Evolutionary conservation across 2,888 invertebrate species (phyloP).

Genomic region (Syritta pipiens): DNA sequence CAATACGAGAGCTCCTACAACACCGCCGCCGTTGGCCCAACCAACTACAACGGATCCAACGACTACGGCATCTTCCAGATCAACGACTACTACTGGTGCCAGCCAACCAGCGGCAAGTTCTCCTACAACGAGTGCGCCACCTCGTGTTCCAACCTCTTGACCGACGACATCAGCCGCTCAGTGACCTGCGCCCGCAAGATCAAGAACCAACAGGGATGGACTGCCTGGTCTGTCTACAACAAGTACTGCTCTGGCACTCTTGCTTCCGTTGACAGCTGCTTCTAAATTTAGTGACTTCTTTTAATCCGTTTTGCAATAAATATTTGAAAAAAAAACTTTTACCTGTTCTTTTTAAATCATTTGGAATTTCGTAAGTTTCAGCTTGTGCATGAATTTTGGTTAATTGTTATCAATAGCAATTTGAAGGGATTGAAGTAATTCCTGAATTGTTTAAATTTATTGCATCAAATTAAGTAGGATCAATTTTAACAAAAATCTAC

Average conservation of each 20-base stretch:
- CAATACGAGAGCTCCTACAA: conserved; percentile 77
- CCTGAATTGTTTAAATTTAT: no score
- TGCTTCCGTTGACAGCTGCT: conserved; percentile 73
- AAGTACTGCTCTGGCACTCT: conserved; percentile 72
- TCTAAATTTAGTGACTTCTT: no score
- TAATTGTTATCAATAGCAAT: no score
- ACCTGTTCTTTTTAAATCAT: no score
- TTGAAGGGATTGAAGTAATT: no score
- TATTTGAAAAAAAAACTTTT: no score
- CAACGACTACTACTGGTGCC: conserved; percentile 78
- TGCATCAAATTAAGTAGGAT: no score
- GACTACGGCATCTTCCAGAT: conserved; percentile 79
- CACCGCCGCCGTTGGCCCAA: conserved; percentile 79
- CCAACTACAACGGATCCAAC: conserved; percentile 80
- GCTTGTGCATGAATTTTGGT: no score
- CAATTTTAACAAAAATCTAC: no score
- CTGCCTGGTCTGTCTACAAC: conserved; percentile 76
- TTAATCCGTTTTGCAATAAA: no score
- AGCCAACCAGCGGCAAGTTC: conserved; percentile 71
- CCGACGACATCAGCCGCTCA: conserved; percentile 75
- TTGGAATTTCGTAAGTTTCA: no score
- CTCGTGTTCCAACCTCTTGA: conserved; percentile 74
- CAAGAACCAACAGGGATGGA: conserved; percentile 75
- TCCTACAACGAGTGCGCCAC: conserved; percentile 76
- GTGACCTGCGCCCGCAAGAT: conserved; percentile 75